Percentiles rank a stretch among this genome's conserved stretches.
Evolutionary conservation across 2,888 invertebrate species (phyloP).

Genomic region (Iselma pallidipennis): DNA sequence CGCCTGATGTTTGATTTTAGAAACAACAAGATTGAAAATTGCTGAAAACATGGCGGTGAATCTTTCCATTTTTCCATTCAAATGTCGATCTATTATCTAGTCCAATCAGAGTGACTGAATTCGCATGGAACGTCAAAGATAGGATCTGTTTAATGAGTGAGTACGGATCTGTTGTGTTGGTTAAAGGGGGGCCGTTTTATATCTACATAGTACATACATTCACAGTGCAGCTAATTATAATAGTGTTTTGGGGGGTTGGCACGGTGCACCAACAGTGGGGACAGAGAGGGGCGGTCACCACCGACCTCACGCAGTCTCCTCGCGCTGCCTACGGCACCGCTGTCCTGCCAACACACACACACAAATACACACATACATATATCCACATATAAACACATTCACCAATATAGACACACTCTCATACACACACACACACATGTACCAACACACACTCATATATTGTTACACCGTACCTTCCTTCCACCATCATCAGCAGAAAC

Average conservation of each 20-base stretch:
- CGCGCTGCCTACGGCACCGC: slow-evolving; percentile 57
- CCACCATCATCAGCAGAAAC: slow-evolving; percentile 18
- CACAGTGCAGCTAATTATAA: slow-evolving; percentile 48
- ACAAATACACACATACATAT: slow-evolving; percentile 38
- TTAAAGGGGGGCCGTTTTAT: not conserved
- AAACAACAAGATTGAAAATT: not conserved
- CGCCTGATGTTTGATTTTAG: not conserved
- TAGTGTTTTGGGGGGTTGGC: slow-evolving; percentile 54
- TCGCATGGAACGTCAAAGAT: slow-evolving; percentile 9
- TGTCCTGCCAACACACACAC: slow-evolving; percentile 50
- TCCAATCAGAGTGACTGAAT: slow-evolving; percentile 3
- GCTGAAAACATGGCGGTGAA: not conserved
- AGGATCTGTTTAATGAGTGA: not conserved
- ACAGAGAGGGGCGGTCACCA: slow-evolving; percentile 54
- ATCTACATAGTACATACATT: slow-evolving; percentile 19
- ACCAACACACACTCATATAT: slow-evolving; percentile 35
- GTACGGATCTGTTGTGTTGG: not conserved
- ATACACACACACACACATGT: slow-evolving; percentile 48
- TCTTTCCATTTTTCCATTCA: not conserved
- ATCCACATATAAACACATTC: slow-evolving; percentile 44
- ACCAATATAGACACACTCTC: slow-evolving; percentile 46
- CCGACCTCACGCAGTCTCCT: slow-evolving; percentile 57
- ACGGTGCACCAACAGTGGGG: slow-evolving; percentile 53
- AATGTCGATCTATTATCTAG: not conserved
- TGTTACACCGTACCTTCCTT: slow-evolving; percentile 51